A percentile compares a stretch with the other conserved stretches of the same genome.
These are phyloP conservation scores for Minunthozetes semirufus DNA, from an alignment of 2,888 invertebrate genomes.

Conservation along the genomic window DNA sequence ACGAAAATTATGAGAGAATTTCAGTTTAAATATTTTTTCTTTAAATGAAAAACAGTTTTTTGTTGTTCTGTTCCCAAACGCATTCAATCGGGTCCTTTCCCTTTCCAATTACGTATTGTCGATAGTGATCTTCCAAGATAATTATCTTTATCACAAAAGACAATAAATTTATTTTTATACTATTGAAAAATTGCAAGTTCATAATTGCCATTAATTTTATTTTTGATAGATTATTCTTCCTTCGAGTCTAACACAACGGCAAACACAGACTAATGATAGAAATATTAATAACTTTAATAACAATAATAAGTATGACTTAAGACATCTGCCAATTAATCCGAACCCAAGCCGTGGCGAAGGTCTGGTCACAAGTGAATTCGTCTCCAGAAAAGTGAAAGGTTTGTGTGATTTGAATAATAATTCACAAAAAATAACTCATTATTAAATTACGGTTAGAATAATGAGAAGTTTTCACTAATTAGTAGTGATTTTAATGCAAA, in stretches of 20 bases:
- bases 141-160: no score
- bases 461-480: no score
- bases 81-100: no score
- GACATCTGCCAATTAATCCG: background rate
- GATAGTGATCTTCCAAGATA: no score
- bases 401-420: background rate
- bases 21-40: no score
- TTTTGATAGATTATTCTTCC: background rate
- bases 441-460: background rate
- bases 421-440: background rate
- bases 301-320: background rate
- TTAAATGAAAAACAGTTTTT: no score
- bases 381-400: slow-evolving; percentile 11
- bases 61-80: no score
- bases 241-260: background rate
- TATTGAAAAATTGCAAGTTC: no score
- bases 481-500: no score
- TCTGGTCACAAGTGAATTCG: slow-evolving; percentile 9
- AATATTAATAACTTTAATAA: background rate
- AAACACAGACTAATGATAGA: background rate
- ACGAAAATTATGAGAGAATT: background rate
- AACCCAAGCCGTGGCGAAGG: slow-evolving; percentile 4
- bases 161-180: no score
- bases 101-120: no score
- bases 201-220: no score